Conservation (phyloP, 2,888 invertebrate genomes). For the Bedellia somnulentella region DNA sequence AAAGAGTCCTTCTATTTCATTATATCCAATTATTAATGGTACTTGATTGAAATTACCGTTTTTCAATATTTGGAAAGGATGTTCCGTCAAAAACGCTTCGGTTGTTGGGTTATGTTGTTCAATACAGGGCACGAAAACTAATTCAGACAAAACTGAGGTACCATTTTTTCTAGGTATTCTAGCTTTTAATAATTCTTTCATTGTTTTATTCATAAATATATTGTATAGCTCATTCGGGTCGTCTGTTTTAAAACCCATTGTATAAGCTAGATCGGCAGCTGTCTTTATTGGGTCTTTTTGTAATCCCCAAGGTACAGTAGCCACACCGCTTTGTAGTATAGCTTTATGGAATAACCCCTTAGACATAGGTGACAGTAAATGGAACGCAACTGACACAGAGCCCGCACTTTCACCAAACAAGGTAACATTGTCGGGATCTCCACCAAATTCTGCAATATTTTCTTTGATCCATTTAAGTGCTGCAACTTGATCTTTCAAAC, state of each 20-base stretch:
- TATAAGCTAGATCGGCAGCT: slow-evolving; percentile 30
- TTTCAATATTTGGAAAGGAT: slow-evolving; percentile 22
- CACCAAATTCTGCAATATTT: slow-evolving; percentile 32
- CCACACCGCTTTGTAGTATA: slow-evolving; percentile 39
- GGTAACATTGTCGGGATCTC: slow-evolving; percentile 32
- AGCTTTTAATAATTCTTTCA: slow-evolving; percentile 21
- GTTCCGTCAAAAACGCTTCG: slow-evolving; percentile 32
- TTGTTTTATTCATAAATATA: slow-evolving; percentile 24
- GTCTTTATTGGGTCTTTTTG: slow-evolving; percentile 29
- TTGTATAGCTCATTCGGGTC: slow-evolving; percentile 28
- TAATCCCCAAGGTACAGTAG: slow-evolving; percentile 28
- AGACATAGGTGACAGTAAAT: slow-evolving; percentile 34
- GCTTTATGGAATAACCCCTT: slow-evolving; percentile 39
- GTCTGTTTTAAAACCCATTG: slow-evolving; percentile 23
- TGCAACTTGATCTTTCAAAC: slow-evolving; percentile 36
- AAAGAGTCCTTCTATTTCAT: slow-evolving; percentile 29
- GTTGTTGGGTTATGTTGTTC: slow-evolving; percentile 29
- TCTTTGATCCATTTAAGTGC: slow-evolving; percentile 32
- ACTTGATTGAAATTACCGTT: slow-evolving; percentile 31
- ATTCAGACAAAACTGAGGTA: slow-evolving; percentile 23
- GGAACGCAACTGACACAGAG: slow-evolving; percentile 30
- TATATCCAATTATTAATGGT: slow-evolving; percentile 33
- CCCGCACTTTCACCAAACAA: slow-evolving; percentile 47
- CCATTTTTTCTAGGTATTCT: slow-evolving; percentile 18
- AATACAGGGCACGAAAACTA: slow-evolving; percentile 29